Percentiles rank a stretch among this genome's conserved stretches.
These are phyloP conservation scores for Tachystola acroxantha DNA, from an alignment of 2,888 invertebrate genomes.

Conservation along the genomic window DNA sequence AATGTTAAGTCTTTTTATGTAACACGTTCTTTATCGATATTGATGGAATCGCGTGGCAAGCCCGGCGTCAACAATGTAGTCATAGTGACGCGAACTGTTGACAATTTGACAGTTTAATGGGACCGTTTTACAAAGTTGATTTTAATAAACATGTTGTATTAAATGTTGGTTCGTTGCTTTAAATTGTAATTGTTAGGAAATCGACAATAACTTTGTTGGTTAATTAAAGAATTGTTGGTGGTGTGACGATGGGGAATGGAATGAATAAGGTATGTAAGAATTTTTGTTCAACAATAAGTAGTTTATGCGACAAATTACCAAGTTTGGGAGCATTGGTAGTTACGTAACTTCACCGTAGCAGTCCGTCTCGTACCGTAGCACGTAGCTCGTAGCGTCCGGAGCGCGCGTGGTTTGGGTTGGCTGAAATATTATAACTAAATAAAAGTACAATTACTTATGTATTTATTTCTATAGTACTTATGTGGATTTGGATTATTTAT, in stretches of 20 bases:
- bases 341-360: conserved; percentile 43
- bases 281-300: neutral
- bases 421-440: too few species aligned
- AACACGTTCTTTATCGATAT: conserved; percentile 33
- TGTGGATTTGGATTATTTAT: too few species aligned
- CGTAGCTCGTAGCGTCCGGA: conserved; percentile 18
- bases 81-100: conserved; percentile 71
- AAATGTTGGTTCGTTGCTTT: conserved; percentile 34
- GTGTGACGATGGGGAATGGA: conserved; percentile 86
- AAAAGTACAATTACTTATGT: too few species aligned
- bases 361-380: conserved; percentile 21
- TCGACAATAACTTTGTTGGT: conserved; percentile 47
- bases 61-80: conserved; percentile 74
- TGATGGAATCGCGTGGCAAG: conserved; percentile 44
- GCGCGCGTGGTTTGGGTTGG: conserved; percentile 25
- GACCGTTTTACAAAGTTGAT: conserved; percentile 32
- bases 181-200: conserved; percentile 32
- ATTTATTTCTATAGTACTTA: too few species aligned
- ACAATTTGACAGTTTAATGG: conserved; percentile 52
- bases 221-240: conserved; percentile 28
- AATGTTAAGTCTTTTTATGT: conserved; percentile 31
- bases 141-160: conserved; percentile 36
- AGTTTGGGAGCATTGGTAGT: conserved; percentile 21
- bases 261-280: conserved; percentile 94
- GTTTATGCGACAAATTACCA: conserved; percentile 9